Evolutionary conservation across 2,113 vertebrate genomes (phyloP), one percentile per base, ranked within the genome.

Genomic region (Neotoma lepida): DNA sequence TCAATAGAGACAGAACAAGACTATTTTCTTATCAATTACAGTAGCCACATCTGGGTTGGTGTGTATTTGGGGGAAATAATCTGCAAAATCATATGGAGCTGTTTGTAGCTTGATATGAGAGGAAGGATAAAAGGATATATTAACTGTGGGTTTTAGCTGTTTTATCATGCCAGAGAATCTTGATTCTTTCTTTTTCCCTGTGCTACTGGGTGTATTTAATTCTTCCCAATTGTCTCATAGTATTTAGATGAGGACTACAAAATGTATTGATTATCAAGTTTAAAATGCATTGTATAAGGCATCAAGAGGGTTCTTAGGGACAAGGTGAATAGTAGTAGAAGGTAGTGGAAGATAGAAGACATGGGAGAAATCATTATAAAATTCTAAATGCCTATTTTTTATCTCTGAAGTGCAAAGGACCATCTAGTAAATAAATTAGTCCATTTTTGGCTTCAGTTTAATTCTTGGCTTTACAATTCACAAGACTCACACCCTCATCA

Each of bases 21-120:
- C n/a, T 78, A 68, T 86, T 95, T 96, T 88, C 71, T 92, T 94
- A 86, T 44, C 86, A 82, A 41, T 82, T 74, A 70, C 20, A 73
- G 8, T 49, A 88, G 33, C 26, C 71, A 86, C 1, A 78, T 74
- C 85, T 84, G 39, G 49, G 89, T 56, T 90, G 8, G 14, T 28
- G 24, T 13, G 28, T 68, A 88, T 88, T 93, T 96, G 18, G 9
- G 74, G 90, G 92, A 90, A 93, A 92, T 80, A 90, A 68, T 6
- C 30, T 76, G 2, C 30, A 93, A 96, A 88, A 95, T 90, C 20
- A 82, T 54, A 44, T 73, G 74, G 44, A 91, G 15, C 39, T 78
- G 44, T 71, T 93, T 17, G 56, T 87, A 82, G 73, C 3, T 73
- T n/a, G 63, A 14, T 46, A 58, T 81, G 68, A 86, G 7, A 89